phyloP scores from a whole-genome alignment of 2,888 invertebrate species.

The Agrilus mali region DNA sequence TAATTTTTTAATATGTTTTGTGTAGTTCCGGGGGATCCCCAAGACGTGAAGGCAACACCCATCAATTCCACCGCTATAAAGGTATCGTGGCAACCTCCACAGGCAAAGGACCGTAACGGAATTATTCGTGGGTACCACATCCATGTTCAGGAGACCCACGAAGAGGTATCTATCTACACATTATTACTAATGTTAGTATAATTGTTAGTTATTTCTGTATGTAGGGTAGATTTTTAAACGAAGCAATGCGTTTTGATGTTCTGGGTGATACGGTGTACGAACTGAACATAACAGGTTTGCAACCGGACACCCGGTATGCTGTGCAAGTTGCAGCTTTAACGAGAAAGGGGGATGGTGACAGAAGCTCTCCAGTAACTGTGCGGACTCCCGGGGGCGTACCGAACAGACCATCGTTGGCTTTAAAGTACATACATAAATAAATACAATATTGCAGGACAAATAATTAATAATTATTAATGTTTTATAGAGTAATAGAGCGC shows the following conservation, averaged over 20 bases:
- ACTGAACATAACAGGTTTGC: constrained; percentile 75
- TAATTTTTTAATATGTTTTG: constrained; percentile 18
- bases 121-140: constrained; percentile 95
- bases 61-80: constrained; percentile 94
- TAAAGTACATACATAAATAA: constrained; percentile 47
- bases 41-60: constrained; percentile 76
- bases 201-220: not conserved
- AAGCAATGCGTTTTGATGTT: constrained; percentile 78
- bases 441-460: not conserved
- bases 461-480: not conserved
- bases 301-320: constrained; percentile 90
- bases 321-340: constrained; percentile 94
- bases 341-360: constrained; percentile 90
- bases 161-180: constrained; percentile 49
- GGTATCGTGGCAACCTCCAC: constrained; percentile 90
- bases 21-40: constrained; percentile 95
- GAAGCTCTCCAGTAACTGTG: constrained; percentile 73
- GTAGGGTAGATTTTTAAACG: constrained; percentile 68
- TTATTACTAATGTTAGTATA: not conserved
- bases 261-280: constrained; percentile 65
- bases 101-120: constrained; percentile 83
- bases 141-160: constrained; percentile 80
- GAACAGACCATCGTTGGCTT: constrained; percentile 65
- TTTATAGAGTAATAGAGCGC: constrained; percentile 62
- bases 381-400: constrained; percentile 92